Evolutionary conservation across 2,888 invertebrate genomes (phyloP).

Genomic region (Sminthurinus aureus): DNA sequence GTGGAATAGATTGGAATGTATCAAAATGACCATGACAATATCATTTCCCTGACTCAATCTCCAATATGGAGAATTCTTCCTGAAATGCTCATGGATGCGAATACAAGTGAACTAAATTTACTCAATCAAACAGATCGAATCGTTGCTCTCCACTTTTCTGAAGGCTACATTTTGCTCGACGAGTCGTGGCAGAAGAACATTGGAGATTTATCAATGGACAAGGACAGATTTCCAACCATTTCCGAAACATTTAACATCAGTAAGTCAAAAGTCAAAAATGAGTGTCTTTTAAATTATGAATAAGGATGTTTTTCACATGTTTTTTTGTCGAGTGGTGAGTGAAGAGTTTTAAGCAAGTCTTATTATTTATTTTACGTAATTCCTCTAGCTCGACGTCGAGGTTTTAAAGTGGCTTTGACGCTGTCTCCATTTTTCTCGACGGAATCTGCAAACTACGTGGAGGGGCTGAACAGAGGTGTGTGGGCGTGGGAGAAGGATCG

Average conservation of each 20-base stretch:
- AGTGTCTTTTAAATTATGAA: no score
- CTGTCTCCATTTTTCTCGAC: constrained; percentile 87
- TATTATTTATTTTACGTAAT: no score
- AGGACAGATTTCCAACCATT: constrained; percentile 77
- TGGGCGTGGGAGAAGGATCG: constrained; percentile 75
- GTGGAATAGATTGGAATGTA: constrained; percentile 71
- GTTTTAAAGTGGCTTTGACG: constrained; percentile 87
- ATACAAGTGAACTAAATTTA: constrained; percentile 73
- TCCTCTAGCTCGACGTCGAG: constrained; percentile 72
- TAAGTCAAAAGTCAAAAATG: no score
- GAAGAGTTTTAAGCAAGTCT: no score
- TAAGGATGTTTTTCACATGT: no score
- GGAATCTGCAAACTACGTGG: constrained; percentile 81
- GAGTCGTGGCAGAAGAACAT: constrained; percentile 72
- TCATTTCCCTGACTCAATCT: constrained; percentile 79
- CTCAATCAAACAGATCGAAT: constrained; percentile 85
- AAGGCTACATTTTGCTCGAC: constrained; percentile 64
- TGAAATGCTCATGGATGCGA: constrained; percentile 67
- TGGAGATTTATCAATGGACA: constrained; percentile 87
- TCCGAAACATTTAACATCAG: constrained; percentile 78
- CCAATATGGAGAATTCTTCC: constrained; percentile 89
- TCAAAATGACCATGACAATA: constrained; percentile 73
- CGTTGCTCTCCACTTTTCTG: constrained; percentile 77
- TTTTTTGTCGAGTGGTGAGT: no score
- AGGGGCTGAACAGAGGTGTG: constrained; percentile 77